A percentile compares a stretch with the other conserved stretches of the same genome.
Conservation (phyloP, 53 echinoderm and acorn worm genomes). For the Holothuria leucospilota region DNA sequence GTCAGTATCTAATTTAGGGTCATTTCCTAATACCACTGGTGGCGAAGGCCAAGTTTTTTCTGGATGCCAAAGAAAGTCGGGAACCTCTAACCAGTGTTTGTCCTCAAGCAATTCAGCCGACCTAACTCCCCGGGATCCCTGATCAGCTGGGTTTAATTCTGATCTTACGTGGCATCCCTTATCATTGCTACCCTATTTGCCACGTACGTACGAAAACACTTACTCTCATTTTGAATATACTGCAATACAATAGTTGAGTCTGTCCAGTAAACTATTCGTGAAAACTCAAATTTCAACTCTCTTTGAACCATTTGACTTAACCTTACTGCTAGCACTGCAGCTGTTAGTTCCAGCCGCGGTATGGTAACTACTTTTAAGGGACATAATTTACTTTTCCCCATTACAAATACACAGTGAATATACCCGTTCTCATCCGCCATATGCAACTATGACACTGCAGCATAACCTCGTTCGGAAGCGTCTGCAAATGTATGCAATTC, state of each 20-base stretch:
- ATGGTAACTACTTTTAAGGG: slow-evolving; percentile 58
- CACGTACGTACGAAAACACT: slow-evolving; percentile 55
- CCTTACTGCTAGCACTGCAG: slow-evolving; percentile 56
- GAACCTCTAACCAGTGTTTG: slow-evolving; percentile 46
- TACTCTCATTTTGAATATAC: slow-evolving; percentile 58
- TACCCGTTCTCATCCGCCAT: slow-evolving; percentile 10
- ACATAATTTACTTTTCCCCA: slow-evolving; percentile 62
- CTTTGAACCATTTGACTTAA: neutral
- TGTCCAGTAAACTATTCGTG: slow-evolving; percentile 32
- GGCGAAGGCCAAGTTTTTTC: slow-evolving; percentile 55
- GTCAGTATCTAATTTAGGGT: neutral
- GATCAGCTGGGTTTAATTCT: slow-evolving; percentile 45
- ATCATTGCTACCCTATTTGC: slow-evolving; percentile 59
- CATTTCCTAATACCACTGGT: neutral
- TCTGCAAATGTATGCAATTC: slow-evolving; percentile 63
- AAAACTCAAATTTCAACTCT: slow-evolving; percentile 20
- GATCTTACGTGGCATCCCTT: slow-evolving; percentile 33
- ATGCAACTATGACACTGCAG: slow-evolving; percentile 61
- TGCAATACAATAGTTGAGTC: slow-evolving; percentile 59
- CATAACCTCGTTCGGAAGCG: slow-evolving; percentile 68
- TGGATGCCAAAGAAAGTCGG: slow-evolving; percentile 43
- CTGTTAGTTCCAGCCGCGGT: slow-evolving; percentile 62
- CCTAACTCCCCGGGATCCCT: slow-evolving; percentile 46
- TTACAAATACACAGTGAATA: too few relatives aligned
- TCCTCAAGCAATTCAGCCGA: slow-evolving; percentile 15